phyloP scores from a whole-genome alignment of 1,140 invertebrate genomes.

The Belonocnema kinseyi region DNA sequence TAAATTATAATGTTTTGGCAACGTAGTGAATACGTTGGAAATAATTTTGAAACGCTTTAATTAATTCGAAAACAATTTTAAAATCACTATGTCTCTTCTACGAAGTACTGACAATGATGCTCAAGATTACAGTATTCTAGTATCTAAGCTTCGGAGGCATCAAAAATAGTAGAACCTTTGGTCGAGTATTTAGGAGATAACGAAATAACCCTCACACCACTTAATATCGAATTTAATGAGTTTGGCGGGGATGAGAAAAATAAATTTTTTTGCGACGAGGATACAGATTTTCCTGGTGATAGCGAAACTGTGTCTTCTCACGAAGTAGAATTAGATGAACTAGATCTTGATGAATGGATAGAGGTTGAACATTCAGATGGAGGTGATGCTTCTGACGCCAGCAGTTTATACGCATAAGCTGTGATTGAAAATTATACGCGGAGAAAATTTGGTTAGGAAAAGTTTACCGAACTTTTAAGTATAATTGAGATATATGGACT shows the following conservation, averaged over 20 bases:
- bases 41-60: not conserved
- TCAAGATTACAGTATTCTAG: not conserved
- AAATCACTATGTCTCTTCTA: not conserved
- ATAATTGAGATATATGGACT: no score
- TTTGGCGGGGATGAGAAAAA: not conserved
- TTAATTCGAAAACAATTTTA: no score
- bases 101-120: not conserved
- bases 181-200: not conserved
- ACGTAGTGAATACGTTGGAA: no score
- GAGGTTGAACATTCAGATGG: not conserved
- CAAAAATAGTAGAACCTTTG: not conserved
- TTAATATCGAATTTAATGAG: not conserved
- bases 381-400: not conserved
- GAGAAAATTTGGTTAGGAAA: no score
- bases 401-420: not conserved
- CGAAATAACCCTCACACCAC: not conserved
- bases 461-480: no score
- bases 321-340: not conserved
- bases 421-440: not conserved
- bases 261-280: not conserved
- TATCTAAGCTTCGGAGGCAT: not conserved
- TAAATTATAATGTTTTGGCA: no score
- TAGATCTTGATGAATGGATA: no score
- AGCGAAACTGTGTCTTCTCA: not conserved
- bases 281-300: not conserved